A percentile compares a stretch with the other conserved stretches of the same genome.
Evolutionary conservation across 2,797 vertebrate species (phyloP).

Genomic region (Spea hammondii): DNA sequence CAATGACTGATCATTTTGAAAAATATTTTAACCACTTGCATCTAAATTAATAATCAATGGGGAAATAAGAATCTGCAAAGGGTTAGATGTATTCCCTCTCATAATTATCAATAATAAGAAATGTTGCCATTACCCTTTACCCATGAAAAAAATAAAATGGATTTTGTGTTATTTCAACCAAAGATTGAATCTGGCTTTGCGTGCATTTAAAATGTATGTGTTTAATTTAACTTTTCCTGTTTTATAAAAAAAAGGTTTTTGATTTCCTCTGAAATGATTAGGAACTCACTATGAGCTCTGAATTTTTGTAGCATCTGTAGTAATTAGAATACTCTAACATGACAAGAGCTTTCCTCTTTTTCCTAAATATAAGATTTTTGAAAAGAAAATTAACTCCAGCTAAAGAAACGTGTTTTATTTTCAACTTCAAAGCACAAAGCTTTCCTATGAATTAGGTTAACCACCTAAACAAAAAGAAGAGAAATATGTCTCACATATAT

Average conservation of each 20-base stretch:
- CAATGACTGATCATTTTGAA: too few species aligned
- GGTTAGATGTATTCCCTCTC: too few species aligned
- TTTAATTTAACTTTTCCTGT: background rate
- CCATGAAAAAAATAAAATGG: too few species aligned
- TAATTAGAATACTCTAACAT: background rate
- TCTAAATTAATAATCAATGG: too few species aligned
- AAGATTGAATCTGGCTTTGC: background rate
- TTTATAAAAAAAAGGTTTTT: background rate
- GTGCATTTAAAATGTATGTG: background rate
- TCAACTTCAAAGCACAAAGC: background rate
- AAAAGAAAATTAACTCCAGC: background rate
- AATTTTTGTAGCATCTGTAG: background rate
- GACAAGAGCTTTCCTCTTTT: background rate
- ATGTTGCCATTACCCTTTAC: too few species aligned
- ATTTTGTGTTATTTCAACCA: too few species aligned
- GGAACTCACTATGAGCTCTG: background rate
- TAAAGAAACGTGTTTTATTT: background rate
- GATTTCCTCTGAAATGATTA: background rate
- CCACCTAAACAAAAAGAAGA: background rate
- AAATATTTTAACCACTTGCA: too few species aligned
- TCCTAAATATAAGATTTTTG: background rate
- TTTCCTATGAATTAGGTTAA: background rate
- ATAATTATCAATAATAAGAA: too few species aligned
- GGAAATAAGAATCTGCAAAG: too few species aligned
- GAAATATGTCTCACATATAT: background rate